Evolutionary conservation across 2,888 invertebrate genomes (phyloP).

Genomic region (Heliconius charithonia): DNA sequence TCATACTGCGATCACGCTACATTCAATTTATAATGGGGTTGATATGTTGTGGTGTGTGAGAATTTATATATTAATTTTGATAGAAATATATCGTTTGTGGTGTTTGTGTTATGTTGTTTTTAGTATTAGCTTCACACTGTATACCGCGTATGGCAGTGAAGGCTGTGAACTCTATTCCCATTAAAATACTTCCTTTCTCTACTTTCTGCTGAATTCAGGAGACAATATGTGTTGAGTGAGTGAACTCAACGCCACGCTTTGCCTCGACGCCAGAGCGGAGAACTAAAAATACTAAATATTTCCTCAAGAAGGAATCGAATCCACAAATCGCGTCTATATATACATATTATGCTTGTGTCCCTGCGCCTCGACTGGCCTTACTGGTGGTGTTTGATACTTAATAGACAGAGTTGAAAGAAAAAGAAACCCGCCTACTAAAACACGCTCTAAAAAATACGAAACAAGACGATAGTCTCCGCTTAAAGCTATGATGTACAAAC

Average conservation of each 20-base stretch:
- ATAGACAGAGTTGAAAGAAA: too few species aligned
- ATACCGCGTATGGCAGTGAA: not conserved
- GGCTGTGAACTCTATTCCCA: not conserved
- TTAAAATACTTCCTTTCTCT: not conserved
- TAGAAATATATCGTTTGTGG: not conserved
- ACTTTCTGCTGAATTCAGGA: not conserved
- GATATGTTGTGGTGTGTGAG: constrained; percentile 45
- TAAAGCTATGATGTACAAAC: too few species aligned
- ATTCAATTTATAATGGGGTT: constrained; percentile 46
- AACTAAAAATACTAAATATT: not conserved
- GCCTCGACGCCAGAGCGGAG: too few species aligned
- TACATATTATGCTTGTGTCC: too few species aligned
- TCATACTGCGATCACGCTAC: constrained; percentile 59
- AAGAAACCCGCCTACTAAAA: too few species aligned
- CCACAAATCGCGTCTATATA: too few species aligned
- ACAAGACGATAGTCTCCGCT: too few species aligned
- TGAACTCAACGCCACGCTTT: not conserved
- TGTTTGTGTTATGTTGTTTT: not conserved
- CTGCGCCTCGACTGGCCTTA: too few species aligned
- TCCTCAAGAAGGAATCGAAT: too few species aligned
- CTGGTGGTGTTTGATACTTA: too few species aligned
- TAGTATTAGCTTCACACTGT: too few species aligned
- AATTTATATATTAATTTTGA: not conserved
- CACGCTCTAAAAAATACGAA: too few species aligned
- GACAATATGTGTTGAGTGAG: not conserved